Evolutionary conservation across 2,113 vertebrate species (phyloP).

Genomic region (Electrona antarctica): DNA sequence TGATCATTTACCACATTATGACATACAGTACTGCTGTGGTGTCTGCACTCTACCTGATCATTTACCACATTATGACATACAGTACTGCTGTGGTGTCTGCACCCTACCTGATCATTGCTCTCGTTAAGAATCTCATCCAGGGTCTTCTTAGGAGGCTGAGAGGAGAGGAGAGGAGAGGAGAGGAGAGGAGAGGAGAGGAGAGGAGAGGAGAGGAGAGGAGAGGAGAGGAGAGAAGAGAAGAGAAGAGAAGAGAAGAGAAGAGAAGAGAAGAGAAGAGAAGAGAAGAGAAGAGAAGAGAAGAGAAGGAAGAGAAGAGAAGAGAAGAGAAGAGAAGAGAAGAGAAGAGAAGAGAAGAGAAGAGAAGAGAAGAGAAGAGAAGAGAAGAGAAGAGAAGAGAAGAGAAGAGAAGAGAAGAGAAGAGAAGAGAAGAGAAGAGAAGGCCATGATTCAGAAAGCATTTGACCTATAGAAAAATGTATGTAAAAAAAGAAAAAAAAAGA

Average conservation of each 20-base stretch:
- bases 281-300: no score
- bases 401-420: neutral
- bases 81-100: neutral
- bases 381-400: neutral
- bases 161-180: neutral
- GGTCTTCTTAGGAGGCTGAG: slow-evolving; percentile 6
- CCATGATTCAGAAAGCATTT: no score
- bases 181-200: neutral
- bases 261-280: neutral
- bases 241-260: neutral
- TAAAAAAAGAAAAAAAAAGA: no score
- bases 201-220: neutral
- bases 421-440: no score
- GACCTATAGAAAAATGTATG: no score
- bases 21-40: no score
- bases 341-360: neutral
- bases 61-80: no score
- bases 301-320: neutral
- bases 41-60: no score
- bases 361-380: neutral
- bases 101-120: neutral
- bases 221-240: neutral
- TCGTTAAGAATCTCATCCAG: slow-evolving; percentile 1
- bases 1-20: no score
- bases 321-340: neutral